These are phyloP conservation scores for Lasioglossum zephyrum DNA, from an alignment of 2,888 invertebrate species.

Conservation along the genomic window DNA sequence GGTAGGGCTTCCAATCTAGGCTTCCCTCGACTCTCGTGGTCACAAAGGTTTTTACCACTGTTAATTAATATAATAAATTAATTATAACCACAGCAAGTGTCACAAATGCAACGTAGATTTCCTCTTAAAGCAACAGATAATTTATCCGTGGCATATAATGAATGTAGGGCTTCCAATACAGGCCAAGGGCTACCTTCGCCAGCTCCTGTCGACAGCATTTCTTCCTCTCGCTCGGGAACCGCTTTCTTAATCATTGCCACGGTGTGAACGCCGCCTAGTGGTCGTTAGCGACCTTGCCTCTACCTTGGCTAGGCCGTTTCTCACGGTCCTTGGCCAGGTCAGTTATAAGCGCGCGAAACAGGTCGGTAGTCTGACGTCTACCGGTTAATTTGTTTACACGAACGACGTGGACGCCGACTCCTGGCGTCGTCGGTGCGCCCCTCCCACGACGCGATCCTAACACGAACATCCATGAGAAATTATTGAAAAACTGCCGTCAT, in stretches of 20 bases:
- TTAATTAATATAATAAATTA: neutral
- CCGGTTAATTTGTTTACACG: conserved; percentile 67
- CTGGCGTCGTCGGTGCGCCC: neutral
- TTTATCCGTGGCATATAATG: too few species aligned
- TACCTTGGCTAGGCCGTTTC: conserved; percentile 73
- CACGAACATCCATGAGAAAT: neutral
- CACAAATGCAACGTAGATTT: too few species aligned
- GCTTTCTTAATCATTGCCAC: conserved; percentile 52
- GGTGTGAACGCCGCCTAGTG: conserved; percentile 60
- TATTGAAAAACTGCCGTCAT: neutral
- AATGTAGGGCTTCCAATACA: too few species aligned
- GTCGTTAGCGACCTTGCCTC: conserved; percentile 71
- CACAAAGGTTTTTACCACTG: neutral
- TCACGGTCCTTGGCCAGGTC: conserved; percentile 74
- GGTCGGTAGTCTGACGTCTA: conserved; percentile 61
- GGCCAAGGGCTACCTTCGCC: too few species aligned
- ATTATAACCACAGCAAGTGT: too few species aligned
- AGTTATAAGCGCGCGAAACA: conserved; percentile 69
- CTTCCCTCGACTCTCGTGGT: too few species aligned
- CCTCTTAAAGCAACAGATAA: too few species aligned
- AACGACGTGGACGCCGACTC: conserved; percentile 14
- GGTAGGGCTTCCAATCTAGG: too few species aligned
- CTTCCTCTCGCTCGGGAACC: neutral
- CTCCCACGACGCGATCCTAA: neutral
- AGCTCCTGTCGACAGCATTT: neutral